Evolutionary conservation across 1,140 invertebrate species (phyloP).

Genomic region (Cydia fagiglandana): DNA sequence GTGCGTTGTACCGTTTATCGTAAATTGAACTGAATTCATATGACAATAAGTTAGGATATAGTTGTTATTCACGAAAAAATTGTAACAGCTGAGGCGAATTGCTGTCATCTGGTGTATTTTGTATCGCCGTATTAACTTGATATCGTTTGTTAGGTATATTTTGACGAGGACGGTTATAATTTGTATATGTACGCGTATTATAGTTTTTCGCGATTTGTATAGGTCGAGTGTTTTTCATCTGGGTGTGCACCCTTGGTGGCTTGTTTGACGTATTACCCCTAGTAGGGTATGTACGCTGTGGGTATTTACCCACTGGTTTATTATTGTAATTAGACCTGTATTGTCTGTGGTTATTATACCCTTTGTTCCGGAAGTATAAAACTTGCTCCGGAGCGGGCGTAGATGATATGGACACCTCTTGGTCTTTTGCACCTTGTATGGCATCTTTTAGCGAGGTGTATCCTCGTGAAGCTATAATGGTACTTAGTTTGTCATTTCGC

Average conservation of each 20-base stretch:
- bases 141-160: not conserved
- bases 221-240: not conserved
- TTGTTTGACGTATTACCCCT: not conserved
- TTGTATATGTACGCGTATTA: not conserved
- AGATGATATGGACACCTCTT: slow-evolving; percentile 2
- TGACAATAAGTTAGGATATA: not conserved
- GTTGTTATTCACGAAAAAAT: not conserved
- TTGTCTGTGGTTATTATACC: not conserved
- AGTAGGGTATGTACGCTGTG: not conserved
- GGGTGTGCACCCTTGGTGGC: not conserved
- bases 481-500: slow-evolving; percentile 32
- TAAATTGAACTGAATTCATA: not conserved
- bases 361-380: not conserved
- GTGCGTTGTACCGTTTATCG: not conserved
- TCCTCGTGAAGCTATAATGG: slow-evolving; percentile 34
- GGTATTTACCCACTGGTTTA: not conserved
- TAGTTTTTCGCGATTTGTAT: not conserved
- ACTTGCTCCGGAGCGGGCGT: not conserved
- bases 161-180: not conserved
- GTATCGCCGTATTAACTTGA: not conserved
- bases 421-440: slow-evolving; percentile 32
- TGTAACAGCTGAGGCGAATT: not conserved
- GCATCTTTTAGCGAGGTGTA: slow-evolving; percentile 34
- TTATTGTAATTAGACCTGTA: not conserved
- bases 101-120: no score